Evolutionary conservation across 2,113 vertebrate genomes (phyloP), one percentile per base, ranked within the genome.

Genomic region (Boulengeromyrus knoepffleri): DNA sequence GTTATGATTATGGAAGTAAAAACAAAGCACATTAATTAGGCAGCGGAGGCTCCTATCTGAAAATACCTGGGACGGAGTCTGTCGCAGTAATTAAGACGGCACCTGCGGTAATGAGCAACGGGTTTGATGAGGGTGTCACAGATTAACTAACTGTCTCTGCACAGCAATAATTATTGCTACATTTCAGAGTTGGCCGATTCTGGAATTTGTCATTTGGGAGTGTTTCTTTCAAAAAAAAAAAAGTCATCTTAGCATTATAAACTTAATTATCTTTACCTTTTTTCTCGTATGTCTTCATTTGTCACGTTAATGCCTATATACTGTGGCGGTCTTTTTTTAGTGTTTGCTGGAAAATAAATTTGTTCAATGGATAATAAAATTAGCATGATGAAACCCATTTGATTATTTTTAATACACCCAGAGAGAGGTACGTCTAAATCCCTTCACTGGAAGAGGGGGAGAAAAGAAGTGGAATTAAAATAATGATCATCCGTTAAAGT

Each of bases 91-190:
- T 95, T 95, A 95, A 94, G 92, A 91, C 84, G 88, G 70, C 90
- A 94, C 92, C 94, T 92, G 93, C 94, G 93, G 94, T 93, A 92
- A 93, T 90, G 86, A 88, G 91, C 90, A 77, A 91, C 93, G 93
- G 94, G 93, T 95, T 93, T 93, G 94, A 96, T 92, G 95, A 94
- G 91, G 89, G 92, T 90, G 92, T 92, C 91, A 92, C 92, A 94
- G 92, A 94, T 94, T 90, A 94, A 90, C 92, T 90, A 89, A 94
- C 89, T 83, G 93, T 90, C 92, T 93, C 91, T 90, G 92, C 93
- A 66, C 94, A 93, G 93, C 93, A 93, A 90, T 36, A 93, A 90
- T 90, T 90, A 88, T 90, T 90, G 91, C 94, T 93, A 93, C 92
- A 93, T 94, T 91, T 89, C 92, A 83, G 89, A 89, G 93, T 93